phyloP scores from a whole-genome alignment of 1,140 invertebrate species.

The Cydia fagiglandana region DNA sequence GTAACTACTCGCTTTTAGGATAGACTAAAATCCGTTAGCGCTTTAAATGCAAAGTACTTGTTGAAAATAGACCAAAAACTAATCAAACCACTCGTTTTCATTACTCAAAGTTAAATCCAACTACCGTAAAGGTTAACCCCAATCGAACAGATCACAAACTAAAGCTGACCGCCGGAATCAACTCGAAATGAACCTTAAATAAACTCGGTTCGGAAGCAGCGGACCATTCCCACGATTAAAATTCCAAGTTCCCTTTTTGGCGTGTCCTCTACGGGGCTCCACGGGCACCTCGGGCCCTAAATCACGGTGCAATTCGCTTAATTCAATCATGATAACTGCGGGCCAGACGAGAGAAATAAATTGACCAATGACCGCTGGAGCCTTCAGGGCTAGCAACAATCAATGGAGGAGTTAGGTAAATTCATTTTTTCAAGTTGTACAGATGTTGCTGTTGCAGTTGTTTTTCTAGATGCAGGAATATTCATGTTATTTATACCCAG shows the following conservation, averaged over 20 bases:
- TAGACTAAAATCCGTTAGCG: not conserved
- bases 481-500: no score
- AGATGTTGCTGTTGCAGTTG: no score
- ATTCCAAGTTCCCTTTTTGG: slow-evolving; percentile 67
- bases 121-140: slow-evolving; percentile 38
- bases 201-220: slow-evolving; percentile 50
- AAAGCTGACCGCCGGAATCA: slow-evolving; percentile 54
- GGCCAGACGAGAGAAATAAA: slow-evolving; percentile 68
- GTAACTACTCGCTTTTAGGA: no score
- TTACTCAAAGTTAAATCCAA: slow-evolving; percentile 20
- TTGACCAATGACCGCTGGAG: slow-evolving; percentile 69
- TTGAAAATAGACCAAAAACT: not conserved
- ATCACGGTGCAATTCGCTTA: slow-evolving; percentile 59
- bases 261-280: slow-evolving; percentile 39
- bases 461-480: no score
- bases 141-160: slow-evolving; percentile 44
- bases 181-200: slow-evolving; percentile 71
- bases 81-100: slow-evolving; percentile 20
- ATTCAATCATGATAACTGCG: slow-evolving; percentile 77
- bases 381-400: slow-evolving; percentile 32
- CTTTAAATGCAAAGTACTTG: not conserved
- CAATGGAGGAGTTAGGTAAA: no score
- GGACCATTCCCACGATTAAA: slow-evolving; percentile 70
- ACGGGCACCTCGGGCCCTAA: slow-evolving; percentile 43
- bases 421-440: no score